These are phyloP conservation scores for Spheniscus humboldti DNA, from an alignment of 2,797 vertebrate species.

Conservation along the genomic window DNA sequence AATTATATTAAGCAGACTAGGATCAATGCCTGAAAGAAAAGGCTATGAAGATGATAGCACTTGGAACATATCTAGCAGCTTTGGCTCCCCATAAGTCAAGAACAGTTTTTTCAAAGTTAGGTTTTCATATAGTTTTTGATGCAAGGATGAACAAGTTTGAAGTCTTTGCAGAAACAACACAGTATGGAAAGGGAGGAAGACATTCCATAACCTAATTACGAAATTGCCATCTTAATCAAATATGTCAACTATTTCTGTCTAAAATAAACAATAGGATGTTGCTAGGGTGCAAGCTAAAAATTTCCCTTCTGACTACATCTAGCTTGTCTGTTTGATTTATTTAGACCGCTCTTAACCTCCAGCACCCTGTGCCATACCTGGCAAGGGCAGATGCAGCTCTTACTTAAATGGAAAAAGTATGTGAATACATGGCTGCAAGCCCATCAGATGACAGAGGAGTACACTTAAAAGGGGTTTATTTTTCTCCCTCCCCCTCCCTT, in stretches of 20 bases:
- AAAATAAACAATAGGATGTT: neutral
- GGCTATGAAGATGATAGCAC: neutral
- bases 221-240: neutral
- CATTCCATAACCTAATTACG: neutral
- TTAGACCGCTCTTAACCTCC: neutral
- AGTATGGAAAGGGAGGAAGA: neutral
- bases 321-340: neutral
- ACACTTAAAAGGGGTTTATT: neutral
- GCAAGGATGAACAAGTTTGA: neutral
- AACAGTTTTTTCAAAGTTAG: neutral
- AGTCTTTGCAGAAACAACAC: neutral
- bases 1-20: neutral
- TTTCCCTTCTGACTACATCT: neutral
- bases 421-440: neutral
- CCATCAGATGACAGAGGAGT: neutral
- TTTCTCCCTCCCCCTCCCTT: neutral
- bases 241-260: neutral
- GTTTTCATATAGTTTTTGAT: neutral
- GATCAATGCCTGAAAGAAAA: neutral
- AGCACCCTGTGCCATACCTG: neutral
- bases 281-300: neutral
- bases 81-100: neutral
- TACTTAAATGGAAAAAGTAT: neutral
- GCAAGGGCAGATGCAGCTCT: neutral
- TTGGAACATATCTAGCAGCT: neutral